A percentile compares a stretch with the other conserved stretches of the same genome.
phyloP scores from a whole-genome alignment of 30 jellyfish, hydroid and myxozoan genomes.

The Aurelia aurita complex sp. Pacific region DNA sequence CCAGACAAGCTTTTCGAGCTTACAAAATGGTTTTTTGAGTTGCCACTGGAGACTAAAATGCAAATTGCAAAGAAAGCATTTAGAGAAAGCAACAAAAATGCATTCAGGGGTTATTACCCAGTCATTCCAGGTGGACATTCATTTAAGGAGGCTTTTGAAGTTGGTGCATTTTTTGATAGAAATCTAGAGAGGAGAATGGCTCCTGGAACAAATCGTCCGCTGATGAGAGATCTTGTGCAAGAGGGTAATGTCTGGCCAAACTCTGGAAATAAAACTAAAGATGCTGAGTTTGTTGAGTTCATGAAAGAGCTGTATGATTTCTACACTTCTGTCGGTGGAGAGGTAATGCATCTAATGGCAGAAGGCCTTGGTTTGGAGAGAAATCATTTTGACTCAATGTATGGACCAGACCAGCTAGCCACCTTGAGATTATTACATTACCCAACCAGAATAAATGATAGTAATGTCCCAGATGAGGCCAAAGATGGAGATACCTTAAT shows the following conservation, averaged over 20 bases:
- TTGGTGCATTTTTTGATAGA: constrained; percentile 59
- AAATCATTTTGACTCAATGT: constrained; percentile 41
- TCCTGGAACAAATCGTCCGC: constrained; percentile 43
- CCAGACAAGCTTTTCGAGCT: constrained; percentile 68
- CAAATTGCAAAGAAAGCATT: constrained; percentile 62
- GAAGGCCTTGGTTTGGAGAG: constrained; percentile 70
- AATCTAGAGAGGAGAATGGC: neutral
- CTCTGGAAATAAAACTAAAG: constrained; percentile 42
- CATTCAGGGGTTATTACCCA: constrained; percentile 82
- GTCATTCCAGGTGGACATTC: constrained; percentile 87
- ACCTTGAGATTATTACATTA: constrained; percentile 79
- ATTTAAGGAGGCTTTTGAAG: constrained; percentile 78
- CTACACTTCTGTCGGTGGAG: constrained; percentile 20
- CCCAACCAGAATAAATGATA: constrained; percentile 63
- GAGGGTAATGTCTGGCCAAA: constrained; percentile 84
- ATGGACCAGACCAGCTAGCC: constrained; percentile 57
- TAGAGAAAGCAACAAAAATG: constrained; percentile 46
- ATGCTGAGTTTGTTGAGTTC: constrained; percentile 22
- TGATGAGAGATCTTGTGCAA: constrained; percentile 72
- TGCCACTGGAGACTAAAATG: constrained; percentile 70
- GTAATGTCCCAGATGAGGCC: constrained; percentile 78
- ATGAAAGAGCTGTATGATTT: constrained; percentile 41
- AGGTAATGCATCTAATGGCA: constrained; percentile 54
- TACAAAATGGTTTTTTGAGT: constrained; percentile 82
- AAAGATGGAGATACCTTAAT: constrained; percentile 66